Conservation (phyloP, 2,113 vertebrate species). For the Chiloscyllium plagiosum region DNA sequence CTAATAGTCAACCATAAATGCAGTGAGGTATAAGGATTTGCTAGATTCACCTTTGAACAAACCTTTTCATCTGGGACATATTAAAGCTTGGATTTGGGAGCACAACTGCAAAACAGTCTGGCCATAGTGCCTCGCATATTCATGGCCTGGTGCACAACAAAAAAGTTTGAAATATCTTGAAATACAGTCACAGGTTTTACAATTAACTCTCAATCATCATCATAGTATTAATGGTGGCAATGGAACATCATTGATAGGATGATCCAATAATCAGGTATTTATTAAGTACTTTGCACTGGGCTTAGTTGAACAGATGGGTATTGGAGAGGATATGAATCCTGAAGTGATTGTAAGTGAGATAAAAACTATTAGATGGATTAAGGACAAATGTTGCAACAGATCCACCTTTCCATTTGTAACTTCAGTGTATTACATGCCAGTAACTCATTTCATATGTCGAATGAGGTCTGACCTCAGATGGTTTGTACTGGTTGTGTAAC, state of each 20-base stretch:
- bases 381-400: not conserved
- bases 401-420: not conserved
- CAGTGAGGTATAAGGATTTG: not conserved
- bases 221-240: too few species aligned
- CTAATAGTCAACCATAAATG: not conserved
- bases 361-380: not conserved
- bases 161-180: not conserved
- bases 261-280: not conserved
- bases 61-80: not conserved
- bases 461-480: not conserved
- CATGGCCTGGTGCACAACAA: not conserved
- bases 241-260: not conserved
- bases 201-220: too few species aligned
- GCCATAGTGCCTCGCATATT: not conserved
- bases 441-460: not conserved
- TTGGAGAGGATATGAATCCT: not conserved
- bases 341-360: not conserved
- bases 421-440: not conserved
- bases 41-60: not conserved
- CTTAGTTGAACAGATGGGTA: not conserved
- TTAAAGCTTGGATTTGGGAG: not conserved
- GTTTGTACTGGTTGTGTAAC: not conserved
- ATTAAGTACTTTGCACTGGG: not conserved
- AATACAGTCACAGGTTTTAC: not conserved
- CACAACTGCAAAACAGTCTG: not conserved